Percentiles rank a stretch among this genome's conserved stretches.
Conservation (phyloP, 35 echinoderm and acorn worm genomes). For the Ophiothrix spiculata region DNA sequence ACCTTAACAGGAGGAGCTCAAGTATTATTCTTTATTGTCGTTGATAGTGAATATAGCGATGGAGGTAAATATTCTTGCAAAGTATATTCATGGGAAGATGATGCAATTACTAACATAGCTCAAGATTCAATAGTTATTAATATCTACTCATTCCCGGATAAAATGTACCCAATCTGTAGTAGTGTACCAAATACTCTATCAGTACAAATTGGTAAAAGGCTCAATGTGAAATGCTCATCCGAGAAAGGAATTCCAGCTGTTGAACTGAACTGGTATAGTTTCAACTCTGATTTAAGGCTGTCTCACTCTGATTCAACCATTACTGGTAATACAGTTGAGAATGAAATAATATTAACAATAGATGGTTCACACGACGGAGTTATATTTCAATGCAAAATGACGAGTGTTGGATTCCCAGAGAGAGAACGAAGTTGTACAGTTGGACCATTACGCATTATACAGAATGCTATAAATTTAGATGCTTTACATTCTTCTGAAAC, state of each 20-base stretch:
- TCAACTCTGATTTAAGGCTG: too few relatives aligned
- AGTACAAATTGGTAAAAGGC: neutral
- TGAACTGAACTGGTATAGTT: neutral
- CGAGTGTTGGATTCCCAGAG: too few relatives aligned
- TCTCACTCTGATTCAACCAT: too few relatives aligned
- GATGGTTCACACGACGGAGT: too few relatives aligned
- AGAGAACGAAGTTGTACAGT: too few relatives aligned
- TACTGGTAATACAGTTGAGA: too few relatives aligned
- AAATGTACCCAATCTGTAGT: neutral
- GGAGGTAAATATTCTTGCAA: neutral
- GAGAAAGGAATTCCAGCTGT: neutral
- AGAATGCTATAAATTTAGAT: too few relatives aligned
- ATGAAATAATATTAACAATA: too few relatives aligned
- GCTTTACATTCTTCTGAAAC: too few relatives aligned
- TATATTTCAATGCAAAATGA: too few relatives aligned
- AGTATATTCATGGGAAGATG: neutral
- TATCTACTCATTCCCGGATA: neutral
- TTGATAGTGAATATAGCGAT: neutral
- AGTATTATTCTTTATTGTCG: neutral
- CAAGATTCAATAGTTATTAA: neutral
- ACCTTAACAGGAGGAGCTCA: neutral
- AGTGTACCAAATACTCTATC: neutral
- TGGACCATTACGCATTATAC: too few relatives aligned
- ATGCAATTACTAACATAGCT: neutral
- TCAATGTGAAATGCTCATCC: neutral